phyloP scores from a whole-genome alignment of 2,113 vertebrate species.

The Glareola pratincola region DNA sequence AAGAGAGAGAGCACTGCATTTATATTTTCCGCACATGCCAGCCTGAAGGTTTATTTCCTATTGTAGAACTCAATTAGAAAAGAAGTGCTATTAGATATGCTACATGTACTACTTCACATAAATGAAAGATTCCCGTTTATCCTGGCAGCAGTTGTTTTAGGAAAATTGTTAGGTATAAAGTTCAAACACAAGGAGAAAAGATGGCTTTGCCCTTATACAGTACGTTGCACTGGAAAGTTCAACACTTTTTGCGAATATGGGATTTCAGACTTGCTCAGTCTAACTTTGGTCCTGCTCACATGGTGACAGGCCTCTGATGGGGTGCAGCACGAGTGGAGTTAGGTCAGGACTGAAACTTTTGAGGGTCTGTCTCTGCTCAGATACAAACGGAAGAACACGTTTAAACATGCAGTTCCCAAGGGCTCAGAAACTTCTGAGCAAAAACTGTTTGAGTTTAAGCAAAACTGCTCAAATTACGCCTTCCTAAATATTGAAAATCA shows the following conservation, averaged over 20 bases:
- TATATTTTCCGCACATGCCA: not conserved
- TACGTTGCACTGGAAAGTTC: not conserved
- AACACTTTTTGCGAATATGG: not conserved
- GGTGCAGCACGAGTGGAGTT: fast-evolving
- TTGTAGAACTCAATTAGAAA: not conserved
- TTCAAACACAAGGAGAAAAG: not conserved
- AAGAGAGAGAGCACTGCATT: not conserved
- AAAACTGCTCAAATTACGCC: not conserved
- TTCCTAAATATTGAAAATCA: not conserved
- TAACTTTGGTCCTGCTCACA: not conserved
- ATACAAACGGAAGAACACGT: not conserved
- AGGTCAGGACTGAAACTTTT: not conserved
- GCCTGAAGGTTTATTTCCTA: not conserved
- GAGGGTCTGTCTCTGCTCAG: not conserved
- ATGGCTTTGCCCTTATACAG: not conserved
- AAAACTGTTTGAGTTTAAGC: too few species aligned
- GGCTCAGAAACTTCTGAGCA: not conserved
- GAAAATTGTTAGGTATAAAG: not conserved
- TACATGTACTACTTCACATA: not conserved
- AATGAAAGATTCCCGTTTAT: not conserved
- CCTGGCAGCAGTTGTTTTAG: not conserved
- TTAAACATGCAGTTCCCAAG: not conserved
- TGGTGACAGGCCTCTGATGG: not conserved
- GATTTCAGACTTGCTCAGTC: not conserved
- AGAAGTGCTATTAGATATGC: not conserved